Conservation (phyloP, 2,113 vertebrate genomes). For the Cheilinus undulatus region DNA sequence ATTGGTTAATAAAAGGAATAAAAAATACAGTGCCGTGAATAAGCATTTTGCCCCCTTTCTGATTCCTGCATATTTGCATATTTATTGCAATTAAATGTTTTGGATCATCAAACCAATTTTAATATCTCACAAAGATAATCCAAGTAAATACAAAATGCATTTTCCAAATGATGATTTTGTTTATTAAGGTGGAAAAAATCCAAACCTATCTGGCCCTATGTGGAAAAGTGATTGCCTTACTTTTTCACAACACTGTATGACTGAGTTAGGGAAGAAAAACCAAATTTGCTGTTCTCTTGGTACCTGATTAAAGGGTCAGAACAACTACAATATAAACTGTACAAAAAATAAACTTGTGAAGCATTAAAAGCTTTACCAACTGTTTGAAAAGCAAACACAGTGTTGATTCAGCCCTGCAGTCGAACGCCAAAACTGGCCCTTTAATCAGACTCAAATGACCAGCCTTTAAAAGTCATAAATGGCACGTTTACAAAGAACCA, state of each 20-base stretch:
- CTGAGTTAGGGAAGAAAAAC: constrained; percentile 19
- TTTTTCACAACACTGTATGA: no score
- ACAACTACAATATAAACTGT: constrained; percentile 29
- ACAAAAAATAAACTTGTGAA: constrained; percentile 40
- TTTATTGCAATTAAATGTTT: no score
- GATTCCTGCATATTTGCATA: no score
- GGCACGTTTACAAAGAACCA: constrained; percentile 29
- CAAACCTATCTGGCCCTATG: no score
- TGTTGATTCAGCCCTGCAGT: constrained; percentile 8
- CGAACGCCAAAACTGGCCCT: not conserved
- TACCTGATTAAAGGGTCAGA: constrained; percentile 40
- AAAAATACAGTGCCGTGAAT: no score
- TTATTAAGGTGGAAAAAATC: no score
- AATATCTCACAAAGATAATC: no score
- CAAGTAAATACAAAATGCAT: no score
- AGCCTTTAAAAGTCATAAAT: constrained; percentile 12
- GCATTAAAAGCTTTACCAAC: not conserved
- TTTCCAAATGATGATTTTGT: no score
- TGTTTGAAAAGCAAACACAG: constrained; percentile 22
- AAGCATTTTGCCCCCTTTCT: no score
- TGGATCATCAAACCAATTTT: no score
- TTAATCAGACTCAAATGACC: not conserved
- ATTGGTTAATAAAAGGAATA: not conserved
- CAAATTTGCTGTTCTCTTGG: not conserved
- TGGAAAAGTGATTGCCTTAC: no score